Percentiles rank a stretch among this genome's conserved stretches.
These are phyloP conservation scores for Tuta absoluta DNA, from an alignment of 2,888 invertebrate genomes.

Conservation along the genomic window DNA sequence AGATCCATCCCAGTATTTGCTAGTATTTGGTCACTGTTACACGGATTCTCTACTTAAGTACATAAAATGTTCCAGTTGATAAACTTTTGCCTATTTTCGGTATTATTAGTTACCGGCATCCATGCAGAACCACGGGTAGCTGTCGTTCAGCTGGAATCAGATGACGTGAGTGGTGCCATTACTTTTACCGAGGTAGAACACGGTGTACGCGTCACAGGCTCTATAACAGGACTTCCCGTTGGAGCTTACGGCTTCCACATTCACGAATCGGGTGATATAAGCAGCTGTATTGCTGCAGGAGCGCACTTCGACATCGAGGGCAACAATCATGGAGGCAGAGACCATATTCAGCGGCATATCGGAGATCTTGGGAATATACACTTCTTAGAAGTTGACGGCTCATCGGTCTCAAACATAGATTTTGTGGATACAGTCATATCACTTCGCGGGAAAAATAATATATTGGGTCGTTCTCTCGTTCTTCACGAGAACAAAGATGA, in stretches of 20 bases:
- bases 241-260: constrained; percentile 23
- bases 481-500: constrained; percentile 72
- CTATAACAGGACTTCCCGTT: constrained; percentile 71
- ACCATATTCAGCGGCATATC: constrained; percentile 82
- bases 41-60: neutral
- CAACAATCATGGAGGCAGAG: constrained; percentile 83
- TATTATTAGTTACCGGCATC: neutral
- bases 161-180: constrained; percentile 51
- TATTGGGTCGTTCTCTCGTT: constrained; percentile 72
- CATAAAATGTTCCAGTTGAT: neutral
- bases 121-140: constrained; percentile 45
- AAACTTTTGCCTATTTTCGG: neutral
- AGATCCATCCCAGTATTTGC: neutral
- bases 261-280: constrained; percentile 20
- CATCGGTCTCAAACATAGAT: constrained; percentile 51
- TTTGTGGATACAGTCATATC: constrained; percentile 76
- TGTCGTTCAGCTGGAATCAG: constrained; percentile 50
- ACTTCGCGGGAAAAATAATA: constrained; percentile 64
- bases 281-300: constrained; percentile 68
- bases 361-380: constrained; percentile 88
- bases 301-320: constrained; percentile 85
- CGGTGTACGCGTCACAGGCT: constrained; percentile 76
- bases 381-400: constrained; percentile 39
- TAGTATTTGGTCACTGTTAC: neutral
- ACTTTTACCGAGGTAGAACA: constrained; percentile 71